A percentile compares a stretch with the other conserved stretches of the same genome.
Evolutionary conservation across 2,113 vertebrate genomes (phyloP).

Genomic region (Notiomystis cincta): DNA sequence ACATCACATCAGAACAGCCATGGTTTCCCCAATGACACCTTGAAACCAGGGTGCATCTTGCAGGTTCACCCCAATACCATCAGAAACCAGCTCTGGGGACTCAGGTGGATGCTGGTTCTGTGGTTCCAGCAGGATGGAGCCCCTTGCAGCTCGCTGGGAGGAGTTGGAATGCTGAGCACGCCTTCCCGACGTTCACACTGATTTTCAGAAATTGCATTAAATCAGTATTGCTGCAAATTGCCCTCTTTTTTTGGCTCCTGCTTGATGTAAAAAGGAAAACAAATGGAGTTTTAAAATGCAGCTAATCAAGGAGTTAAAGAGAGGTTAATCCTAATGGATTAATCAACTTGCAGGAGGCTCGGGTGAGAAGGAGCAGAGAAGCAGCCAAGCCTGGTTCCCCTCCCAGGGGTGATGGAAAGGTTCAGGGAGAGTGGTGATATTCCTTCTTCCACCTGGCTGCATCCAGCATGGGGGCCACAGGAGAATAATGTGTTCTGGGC

Average conservation of each 20-base stretch:
- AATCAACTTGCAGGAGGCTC: constrained; percentile 53
- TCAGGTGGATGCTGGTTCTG: neutral
- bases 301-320: constrained; percentile 77
- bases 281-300: constrained; percentile 74
- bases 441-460: neutral
- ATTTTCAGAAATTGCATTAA: constrained; percentile 74
- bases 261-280: constrained; percentile 74
- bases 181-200: neutral
- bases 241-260: constrained; percentile 55
- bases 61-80: neutral
- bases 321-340: constrained; percentile 75
- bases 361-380: neutral
- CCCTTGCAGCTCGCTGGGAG: neutral
- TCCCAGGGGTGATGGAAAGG: neutral
- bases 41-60: neutral
- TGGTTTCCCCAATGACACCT: neutral
- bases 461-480: neutral
- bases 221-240: constrained; percentile 70
- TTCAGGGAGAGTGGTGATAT: neutral
- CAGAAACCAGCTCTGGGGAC: neutral
- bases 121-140: neutral
- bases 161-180: constrained; percentile 60
- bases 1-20: neutral
- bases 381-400: neutral
- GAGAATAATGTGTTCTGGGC: neutral